Base-by-base conservation (phyloP, 2,888 invertebrate genomes). In the Polyommatus iphigenia region DNA sequence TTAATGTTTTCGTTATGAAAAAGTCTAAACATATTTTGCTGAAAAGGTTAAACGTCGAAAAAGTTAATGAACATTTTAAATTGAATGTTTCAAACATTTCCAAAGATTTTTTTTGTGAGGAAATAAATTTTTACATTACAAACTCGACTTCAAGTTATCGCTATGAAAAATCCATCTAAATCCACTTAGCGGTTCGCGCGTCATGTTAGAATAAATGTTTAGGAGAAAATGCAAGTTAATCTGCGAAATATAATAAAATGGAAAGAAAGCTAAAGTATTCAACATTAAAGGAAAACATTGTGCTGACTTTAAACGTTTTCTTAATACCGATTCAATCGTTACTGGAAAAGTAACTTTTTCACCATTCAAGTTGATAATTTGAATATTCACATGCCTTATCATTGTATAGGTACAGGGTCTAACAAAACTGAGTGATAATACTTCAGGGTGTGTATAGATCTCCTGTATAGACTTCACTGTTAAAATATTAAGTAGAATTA, bases 181-280 rank as follows among this genome's bases (percentile, higher is more conserved):
- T 75, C 54, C 75, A 75, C 75, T 75, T 75, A 75, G 75, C 50
- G 75, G 75, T 75, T 75, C 18, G 75, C 54, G 75, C 75, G 75
- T 75, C 75, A 75, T 75, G 75, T 75, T 75, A 75, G 75, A 75
- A 54, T 75, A 75, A 75, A 75, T 75, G 54, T 75, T 75, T 75
- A 75, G 75, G 29, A 75, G 75, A 75, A 75, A 75, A 75, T 75
- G 54, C 75, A 75, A 75, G 75, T 75, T 75, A 75, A 75, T 75
- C 54, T 54, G 54, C 50, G 18, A 75, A 67, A 32, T 24, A 24
- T 46, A 54, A 75, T 75, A 54, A 50, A 75, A 75, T 54, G 75
- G 75, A 75, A 75, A 20, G 15, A 29, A 54, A 18, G 24, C 50
- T 7, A 24, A 50, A 54, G 15, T 78, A 78, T 50, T 20, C 2